Evolutionary conservation across 1,140 invertebrate genomes (phyloP), one percentile per base, ranked within the genome.

Genomic region (Panagrolaimus sp.): DNA sequence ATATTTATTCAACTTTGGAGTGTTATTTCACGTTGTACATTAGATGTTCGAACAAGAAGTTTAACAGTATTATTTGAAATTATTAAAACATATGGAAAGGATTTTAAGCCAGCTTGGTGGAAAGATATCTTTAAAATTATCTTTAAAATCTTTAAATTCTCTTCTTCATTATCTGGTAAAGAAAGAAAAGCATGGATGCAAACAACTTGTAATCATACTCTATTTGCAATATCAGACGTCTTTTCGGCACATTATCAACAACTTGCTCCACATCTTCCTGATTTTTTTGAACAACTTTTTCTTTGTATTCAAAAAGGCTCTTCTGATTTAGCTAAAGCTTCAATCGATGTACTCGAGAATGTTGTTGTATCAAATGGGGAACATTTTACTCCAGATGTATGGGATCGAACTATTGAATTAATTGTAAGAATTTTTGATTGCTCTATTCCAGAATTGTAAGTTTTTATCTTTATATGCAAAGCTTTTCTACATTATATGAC

Each of bases 171-270:
- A 2, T 38, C 31, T 2, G 11, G 27, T 71, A 80, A 83, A 61
- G 73, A 89, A 87, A 96, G 96, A 86, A 90, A 91, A 11, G 96
- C 98, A 86, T 99, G 96, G 96, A 97, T 99, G 94, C 96, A 93
- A 42, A 99, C 96, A 14, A 99, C 96, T 0, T 98, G 96, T 84
- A 98, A 98, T 85, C 96, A 98, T 84, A 95, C 96, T 0, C 84
- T 99, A 20, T 98, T 97, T 83, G 93, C 95, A 5, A 96, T 98
- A 65, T 91, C 98, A 1, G 96, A 98, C 84, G 95, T 99, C 9
- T 98, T 99, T 82, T 94, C 93, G 0, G 94, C 98, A 84, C 98
- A 95, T 84, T 98, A 94, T 85, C 91, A 94, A 78, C 88, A 90
- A 23, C 85, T 99, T 1, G 91, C 92, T 31, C 89, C 91, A 5